phyloP scores from a whole-genome alignment of 2,113 vertebrate genomes.

The Sinocyclocheilus anshuiensis region DNA sequence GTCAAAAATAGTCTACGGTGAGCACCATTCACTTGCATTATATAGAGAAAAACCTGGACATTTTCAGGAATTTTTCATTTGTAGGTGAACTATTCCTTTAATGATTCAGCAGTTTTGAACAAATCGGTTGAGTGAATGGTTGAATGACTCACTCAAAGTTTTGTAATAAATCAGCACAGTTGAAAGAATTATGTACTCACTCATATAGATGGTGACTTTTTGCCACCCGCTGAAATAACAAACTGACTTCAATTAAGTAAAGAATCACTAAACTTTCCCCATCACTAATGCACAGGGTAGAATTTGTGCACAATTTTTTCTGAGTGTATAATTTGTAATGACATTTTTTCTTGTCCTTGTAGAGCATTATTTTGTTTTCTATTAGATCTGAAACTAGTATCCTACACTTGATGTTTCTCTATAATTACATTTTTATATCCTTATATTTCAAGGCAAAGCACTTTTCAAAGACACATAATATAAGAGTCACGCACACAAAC shows the following conservation, averaged over 20 bases:
- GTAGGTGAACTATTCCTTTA: too few species aligned
- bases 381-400: not conserved
- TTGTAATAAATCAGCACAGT: too few species aligned
- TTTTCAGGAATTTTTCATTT: too few species aligned
- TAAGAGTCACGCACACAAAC: not conserved
- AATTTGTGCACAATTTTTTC: not conserved
- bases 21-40: too few species aligned
- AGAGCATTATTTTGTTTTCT: not conserved
- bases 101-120: not conserved
- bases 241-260: too few species aligned
- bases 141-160: not conserved
- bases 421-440: not conserved
- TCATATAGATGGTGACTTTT: too few species aligned
- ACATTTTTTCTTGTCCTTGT: not conserved
- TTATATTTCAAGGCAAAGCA: conserved; percentile 6
- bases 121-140: not conserved
- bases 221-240: too few species aligned
- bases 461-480: not conserved
- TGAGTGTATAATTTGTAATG: not conserved
- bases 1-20: too few species aligned
- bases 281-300: not conserved
- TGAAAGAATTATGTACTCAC: too few species aligned
- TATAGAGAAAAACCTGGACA: too few species aligned
- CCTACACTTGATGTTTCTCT: not conserved
- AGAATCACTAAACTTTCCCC: too few species aligned